A percentile compares a stretch with the other conserved stretches of the same genome.
Evolutionary conservation across 2,797 vertebrate genomes (phyloP).

Genomic region (Tragopan temminckii): DNA sequence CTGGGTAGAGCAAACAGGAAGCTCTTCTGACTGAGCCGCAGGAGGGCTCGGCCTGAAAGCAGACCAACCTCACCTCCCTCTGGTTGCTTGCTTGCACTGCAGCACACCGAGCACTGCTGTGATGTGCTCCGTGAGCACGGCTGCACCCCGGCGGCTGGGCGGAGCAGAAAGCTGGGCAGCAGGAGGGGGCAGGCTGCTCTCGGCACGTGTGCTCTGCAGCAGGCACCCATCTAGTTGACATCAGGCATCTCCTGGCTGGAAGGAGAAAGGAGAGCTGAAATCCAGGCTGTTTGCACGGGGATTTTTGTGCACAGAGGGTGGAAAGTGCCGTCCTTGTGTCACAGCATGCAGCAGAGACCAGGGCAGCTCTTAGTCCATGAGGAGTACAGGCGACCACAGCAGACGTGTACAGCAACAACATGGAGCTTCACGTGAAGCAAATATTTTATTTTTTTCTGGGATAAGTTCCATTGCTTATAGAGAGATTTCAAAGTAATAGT

Average conservation of each 20-base stretch:
- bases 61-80: slow-evolving; percentile 74
- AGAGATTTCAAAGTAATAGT: neutral
- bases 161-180: neutral
- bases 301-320: neutral
- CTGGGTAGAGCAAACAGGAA: slow-evolving; percentile 86
- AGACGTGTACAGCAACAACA: neutral
- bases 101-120: fast-evolving
- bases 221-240: neutral
- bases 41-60: slow-evolving; percentile 23
- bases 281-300: neutral
- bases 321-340: neutral
- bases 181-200: neutral
- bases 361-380: neutral
- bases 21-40: slow-evolving; percentile 62
- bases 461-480: neutral
- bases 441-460: neutral
- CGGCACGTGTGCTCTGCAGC: neutral
- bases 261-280: neutral
- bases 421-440: neutral
- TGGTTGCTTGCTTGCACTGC: slow-evolving; percentile 59
- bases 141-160: neutral
- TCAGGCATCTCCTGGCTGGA: neutral
- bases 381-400: neutral
- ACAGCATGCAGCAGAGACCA: neutral
- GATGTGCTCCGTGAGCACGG: fast-evolving